These are phyloP conservation scores for Oreochromis spilurus DNA, from an alignment of 2,113 vertebrate species.

Conservation along the genomic window DNA sequence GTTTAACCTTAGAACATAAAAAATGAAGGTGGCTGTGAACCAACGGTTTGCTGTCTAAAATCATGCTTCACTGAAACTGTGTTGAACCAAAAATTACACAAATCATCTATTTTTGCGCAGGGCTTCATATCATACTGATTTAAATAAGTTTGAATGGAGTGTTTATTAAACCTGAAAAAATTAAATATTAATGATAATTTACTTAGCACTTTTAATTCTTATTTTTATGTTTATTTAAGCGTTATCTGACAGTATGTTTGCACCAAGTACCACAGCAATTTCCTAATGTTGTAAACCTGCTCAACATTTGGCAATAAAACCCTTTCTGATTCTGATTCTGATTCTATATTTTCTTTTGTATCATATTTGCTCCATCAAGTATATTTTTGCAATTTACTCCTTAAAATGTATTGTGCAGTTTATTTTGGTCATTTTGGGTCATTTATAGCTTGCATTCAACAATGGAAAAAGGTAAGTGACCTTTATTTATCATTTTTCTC, in stretches of 20 bases:
- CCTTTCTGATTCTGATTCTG: too few species aligned
- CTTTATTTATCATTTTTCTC: not conserved
- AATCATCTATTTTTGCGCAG: not conserved
- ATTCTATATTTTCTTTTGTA: not conserved
- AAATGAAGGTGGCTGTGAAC: not conserved
- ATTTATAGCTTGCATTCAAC: not conserved
- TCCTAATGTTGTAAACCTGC: too few species aligned
- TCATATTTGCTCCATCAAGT: not conserved
- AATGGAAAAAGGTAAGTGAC: not conserved
- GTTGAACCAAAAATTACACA: not conserved
- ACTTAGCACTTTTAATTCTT: too few species aligned
- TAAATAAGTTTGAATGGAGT: not conserved
- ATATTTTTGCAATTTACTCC: not conserved
- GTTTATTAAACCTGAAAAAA: not conserved
- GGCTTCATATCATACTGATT: not conserved
- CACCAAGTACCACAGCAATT: too few species aligned
- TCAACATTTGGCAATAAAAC: too few species aligned
- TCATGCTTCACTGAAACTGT: not conserved
- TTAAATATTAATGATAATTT: not conserved
- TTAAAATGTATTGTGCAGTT: not conserved
- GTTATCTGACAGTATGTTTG: too few species aligned
- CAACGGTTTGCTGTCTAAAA: not conserved
- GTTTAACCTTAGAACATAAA: not conserved
- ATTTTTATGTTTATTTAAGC: too few species aligned
- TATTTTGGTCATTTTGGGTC: not conserved